Conservation (phyloP, 2,888 invertebrate species). For the Dorcus hopei region DNA sequence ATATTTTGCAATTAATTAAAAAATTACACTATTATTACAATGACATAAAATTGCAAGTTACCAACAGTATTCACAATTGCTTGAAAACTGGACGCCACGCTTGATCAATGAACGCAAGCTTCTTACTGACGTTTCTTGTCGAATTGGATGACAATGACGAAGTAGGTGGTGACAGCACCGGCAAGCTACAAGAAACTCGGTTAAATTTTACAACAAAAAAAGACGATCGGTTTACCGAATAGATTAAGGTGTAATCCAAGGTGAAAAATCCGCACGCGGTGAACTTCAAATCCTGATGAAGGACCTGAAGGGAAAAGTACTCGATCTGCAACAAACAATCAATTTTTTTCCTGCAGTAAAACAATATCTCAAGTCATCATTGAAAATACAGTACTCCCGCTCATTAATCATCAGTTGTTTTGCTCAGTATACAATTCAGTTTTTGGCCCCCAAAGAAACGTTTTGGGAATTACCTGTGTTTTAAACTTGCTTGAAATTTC, state of each 20-base stretch:
- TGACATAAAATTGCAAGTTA: too few species aligned
- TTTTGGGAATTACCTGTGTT: not conserved
- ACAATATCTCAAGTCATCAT: too few species aligned
- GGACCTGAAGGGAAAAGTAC: slow-evolving; percentile 30
- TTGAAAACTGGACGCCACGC: too few species aligned
- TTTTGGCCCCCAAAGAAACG: not conserved
- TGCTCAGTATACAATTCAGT: too few species aligned
- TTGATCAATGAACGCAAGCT: too few species aligned
- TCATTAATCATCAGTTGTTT: too few species aligned
- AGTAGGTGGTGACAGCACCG: slow-evolving; percentile 22
- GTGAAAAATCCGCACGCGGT: slow-evolving; percentile 31
- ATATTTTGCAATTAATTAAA: too few species aligned
- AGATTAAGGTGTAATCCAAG: slow-evolving; percentile 29
- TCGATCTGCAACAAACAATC: slow-evolving; percentile 25
- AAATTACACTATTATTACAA: too few species aligned
- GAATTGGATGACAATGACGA: slow-evolving; percentile 23
- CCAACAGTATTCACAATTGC: too few species aligned
- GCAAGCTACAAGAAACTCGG: slow-evolving; percentile 20
- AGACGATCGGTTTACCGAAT: slow-evolving; percentile 24
- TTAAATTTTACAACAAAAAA: not conserved
- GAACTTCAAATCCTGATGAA: slow-evolving; percentile 29
- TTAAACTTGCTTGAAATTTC: slow-evolving; percentile 3
- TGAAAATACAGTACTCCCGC: too few species aligned
- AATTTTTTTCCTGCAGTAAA: too few species aligned
- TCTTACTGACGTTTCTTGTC: slow-evolving; percentile 1